phyloP scores from a whole-genome alignment of 2,888 invertebrate genomes.

The Malthinus seriepunctatus region DNA sequence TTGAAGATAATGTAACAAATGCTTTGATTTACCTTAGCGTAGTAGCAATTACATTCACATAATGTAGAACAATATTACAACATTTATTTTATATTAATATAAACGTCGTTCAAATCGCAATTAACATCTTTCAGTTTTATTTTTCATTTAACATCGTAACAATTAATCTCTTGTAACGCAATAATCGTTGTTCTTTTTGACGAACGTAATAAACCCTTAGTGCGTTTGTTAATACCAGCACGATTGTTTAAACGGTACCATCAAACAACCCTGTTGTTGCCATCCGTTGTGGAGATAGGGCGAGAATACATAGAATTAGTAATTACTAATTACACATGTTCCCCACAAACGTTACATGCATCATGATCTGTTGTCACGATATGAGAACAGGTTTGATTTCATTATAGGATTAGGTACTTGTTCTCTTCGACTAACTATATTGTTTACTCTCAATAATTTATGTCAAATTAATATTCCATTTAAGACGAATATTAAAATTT shows the following conservation, averaged over 20 bases:
- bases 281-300: constrained; percentile 31
- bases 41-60: no score
- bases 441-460: background rate
- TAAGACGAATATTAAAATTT: background rate
- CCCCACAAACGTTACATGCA: constrained; percentile 43
- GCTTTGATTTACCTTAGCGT: no score
- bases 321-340: constrained; percentile 45
- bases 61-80: no score
- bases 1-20: no score
- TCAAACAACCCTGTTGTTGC: constrained; percentile 25
- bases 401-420: constrained; percentile 33
- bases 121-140: no score
- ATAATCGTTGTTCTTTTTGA: background rate
- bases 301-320: constrained; percentile 34
- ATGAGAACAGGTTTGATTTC: constrained; percentile 38
- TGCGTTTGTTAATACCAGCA: constrained; percentile 30
- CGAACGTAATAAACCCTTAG: constrained; percentile 21
- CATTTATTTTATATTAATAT: no score
- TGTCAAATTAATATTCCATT: no score
- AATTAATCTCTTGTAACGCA: no score
- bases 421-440: background rate
- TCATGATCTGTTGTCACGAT: constrained; percentile 41
- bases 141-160: no score
- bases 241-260: constrained; percentile 31
- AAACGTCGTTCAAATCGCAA: no score